A percentile compares a stretch with the other conserved stretches of the same genome.
Conservation (phyloP, 2,797 vertebrate species). For the Coreius guichenoti region DNA sequence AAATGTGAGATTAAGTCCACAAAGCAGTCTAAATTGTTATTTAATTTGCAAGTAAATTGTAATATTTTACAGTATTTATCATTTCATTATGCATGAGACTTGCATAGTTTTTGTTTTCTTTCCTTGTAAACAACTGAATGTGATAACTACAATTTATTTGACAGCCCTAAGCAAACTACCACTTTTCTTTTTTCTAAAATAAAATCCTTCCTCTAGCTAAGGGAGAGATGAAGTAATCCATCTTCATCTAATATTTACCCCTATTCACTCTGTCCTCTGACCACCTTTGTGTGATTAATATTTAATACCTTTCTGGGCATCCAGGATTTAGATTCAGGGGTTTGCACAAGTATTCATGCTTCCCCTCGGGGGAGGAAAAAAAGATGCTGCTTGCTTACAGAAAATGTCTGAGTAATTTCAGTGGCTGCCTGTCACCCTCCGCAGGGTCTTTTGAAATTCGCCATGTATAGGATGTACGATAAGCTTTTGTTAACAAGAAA, state of each 20-base stretch:
- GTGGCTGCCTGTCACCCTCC: background rate
- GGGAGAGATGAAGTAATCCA: conserved; percentile 52
- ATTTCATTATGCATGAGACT: background rate
- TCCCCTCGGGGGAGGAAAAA: conserved; percentile 33
- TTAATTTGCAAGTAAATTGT: background rate
- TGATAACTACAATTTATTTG: background rate
- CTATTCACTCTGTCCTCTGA: conserved; percentile 46
- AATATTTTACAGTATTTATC: background rate
- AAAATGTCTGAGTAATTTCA: conserved; percentile 29
- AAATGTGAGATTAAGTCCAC: background rate
- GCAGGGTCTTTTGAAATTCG: conserved; percentile 32
- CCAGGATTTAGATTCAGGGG: conserved; percentile 43
- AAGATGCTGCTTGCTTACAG: conserved; percentile 2
- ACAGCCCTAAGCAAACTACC: background rate
- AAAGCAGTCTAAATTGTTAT: background rate
- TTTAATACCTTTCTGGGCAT: conserved; percentile 48
- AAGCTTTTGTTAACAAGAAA: conserved; percentile 41
- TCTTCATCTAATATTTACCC: conserved; percentile 58
- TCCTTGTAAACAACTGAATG: background rate
- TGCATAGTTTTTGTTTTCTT: background rate
- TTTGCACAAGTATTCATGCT: conserved; percentile 44
- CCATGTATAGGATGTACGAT: conserved; percentile 12
- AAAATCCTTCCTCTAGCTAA: conserved; percentile 22
- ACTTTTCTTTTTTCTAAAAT: background rate
- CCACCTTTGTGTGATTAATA: conserved; percentile 49